Evolutionary conservation across 2,888 invertebrate species (phyloP), one percentile per base, ranked within the genome.

Genomic region (Calephelis perditalis): DNA sequence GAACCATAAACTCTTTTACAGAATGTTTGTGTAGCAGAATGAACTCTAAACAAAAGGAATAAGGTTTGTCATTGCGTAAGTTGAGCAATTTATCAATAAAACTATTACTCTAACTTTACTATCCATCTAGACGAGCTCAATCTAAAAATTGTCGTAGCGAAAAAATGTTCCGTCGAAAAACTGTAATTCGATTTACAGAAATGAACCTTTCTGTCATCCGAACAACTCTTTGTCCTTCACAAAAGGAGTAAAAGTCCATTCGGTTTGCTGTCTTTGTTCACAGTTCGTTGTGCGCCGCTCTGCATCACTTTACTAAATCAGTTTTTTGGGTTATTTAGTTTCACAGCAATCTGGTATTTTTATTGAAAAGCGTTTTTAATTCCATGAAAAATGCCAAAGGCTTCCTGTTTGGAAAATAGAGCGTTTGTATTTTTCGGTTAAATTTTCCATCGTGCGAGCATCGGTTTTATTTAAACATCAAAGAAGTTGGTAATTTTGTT

Each of bases 161-260:
- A 57, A 57, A 57, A 57, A 15, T 57, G 57, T 57, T 52, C 44
- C 26, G 44, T 12, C 35, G 57, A 57, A 57, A 57, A 57, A 57
- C 36, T 57, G 57, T 57, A 57, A 57, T 57, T 45, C 15, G 57
- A 57, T 57, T 57, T 57, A 46, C 35, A 57, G 57, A 57, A 57
- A 57, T 57, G 57, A 57, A 57, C 57, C 57, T 57, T 57, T 45
- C 56, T 26, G 45, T 35, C 57, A 35, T 57, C 46, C 57, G 57
- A 35, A 46, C 57, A 9, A 43, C 56, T 45, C 57, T 57, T 57
- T 57, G 57, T 57, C 26, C 46, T 46, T 36, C 35, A 43, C 45
- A 57, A 57, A 57, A 57, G 45, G 45, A 57, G 36, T 45, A 57
- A 45, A 44, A 57, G 26, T 35, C 52, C 52, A 54, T 54, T 44